Evolutionary conservation across 2,888 invertebrate species (phyloP).

Genomic region (Tipula lateralis): DNA sequence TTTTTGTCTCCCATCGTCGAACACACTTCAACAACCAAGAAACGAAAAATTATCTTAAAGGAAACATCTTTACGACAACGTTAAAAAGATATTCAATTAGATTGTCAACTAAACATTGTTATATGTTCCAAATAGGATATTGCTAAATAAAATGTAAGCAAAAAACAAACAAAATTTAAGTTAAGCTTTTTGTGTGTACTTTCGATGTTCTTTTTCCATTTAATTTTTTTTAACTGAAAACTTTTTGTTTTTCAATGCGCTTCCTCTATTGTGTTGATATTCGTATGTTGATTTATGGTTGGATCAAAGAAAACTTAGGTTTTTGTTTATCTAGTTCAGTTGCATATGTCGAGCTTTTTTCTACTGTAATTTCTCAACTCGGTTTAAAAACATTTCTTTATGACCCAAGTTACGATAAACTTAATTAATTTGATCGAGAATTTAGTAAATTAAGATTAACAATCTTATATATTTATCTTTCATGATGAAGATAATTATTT

Average conservation of each 20-base stretch:
- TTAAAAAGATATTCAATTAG: neutral
- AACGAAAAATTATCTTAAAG: neutral
- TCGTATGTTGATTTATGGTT: neutral
- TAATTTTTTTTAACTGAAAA: neutral
- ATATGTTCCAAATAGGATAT: neutral
- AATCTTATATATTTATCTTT: no score
- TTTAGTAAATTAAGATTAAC: neutral
- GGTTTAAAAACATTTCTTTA: no score
- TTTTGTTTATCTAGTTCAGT: no score
- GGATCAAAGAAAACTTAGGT: neutral
- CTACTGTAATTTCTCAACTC: no score
- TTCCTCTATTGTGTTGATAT: neutral
- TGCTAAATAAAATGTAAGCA: no score
- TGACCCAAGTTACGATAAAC: neutral
- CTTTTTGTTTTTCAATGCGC: neutral
- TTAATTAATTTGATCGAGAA: neutral
- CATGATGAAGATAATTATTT: no score
- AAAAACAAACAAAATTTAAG: neutral
- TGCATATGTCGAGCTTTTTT: no score
- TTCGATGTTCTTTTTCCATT: neutral
- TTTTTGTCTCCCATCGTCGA: neutral
- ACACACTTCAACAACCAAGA: neutral
- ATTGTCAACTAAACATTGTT: constrained; percentile 11
- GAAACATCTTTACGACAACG: neutral
- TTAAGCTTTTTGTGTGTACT: neutral